Evolutionary conservation across 1,140 invertebrate genomes (phyloP).

Genomic region (Zaprionus lachaisei): DNA sequence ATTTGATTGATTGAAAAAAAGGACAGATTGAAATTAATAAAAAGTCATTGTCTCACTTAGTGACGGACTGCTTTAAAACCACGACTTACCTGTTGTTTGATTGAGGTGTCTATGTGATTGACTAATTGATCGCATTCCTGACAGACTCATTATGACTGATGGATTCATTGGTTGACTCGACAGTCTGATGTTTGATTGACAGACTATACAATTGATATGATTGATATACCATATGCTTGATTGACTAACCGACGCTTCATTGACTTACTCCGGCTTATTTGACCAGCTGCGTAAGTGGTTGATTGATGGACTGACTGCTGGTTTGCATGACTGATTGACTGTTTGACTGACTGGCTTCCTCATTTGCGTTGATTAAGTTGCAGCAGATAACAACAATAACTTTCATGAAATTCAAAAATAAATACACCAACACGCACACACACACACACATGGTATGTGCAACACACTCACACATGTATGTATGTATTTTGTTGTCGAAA

Average conservation of each 20-base stretch:
- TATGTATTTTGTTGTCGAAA: conserved; percentile 32
- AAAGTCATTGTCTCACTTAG: too few species aligned
- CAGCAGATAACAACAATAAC: conserved; percentile 62
- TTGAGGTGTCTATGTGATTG: not conserved
- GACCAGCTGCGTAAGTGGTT: not conserved
- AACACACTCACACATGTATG: conserved; percentile 3
- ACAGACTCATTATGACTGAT: not conserved
- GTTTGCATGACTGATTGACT: conserved; percentile 29
- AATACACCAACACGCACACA: conserved; percentile 26
- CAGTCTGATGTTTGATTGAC: not conserved
- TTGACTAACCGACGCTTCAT: not conserved
- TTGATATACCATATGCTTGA: not conserved
- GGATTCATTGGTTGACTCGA: not conserved
- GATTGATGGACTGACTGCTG: conserved; percentile 1
- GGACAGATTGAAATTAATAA: not conserved
- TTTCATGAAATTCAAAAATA: conserved; percentile 59
- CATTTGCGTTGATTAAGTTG: conserved; percentile 73
- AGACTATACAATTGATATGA: not conserved
- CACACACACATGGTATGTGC: conserved; percentile 1
- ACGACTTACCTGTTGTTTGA: not conserved
- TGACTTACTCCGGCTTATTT: not conserved
- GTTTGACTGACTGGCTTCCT: conserved; percentile 47
- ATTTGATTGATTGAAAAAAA: not conserved
- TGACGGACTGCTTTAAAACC: not conserved
- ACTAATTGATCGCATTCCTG: too few species aligned